A percentile compares a stretch with the other conserved stretches of the same genome.
Evolutionary conservation across 2,113 vertebrate genomes (phyloP).

Genomic region (Sylvietta virens): DNA sequence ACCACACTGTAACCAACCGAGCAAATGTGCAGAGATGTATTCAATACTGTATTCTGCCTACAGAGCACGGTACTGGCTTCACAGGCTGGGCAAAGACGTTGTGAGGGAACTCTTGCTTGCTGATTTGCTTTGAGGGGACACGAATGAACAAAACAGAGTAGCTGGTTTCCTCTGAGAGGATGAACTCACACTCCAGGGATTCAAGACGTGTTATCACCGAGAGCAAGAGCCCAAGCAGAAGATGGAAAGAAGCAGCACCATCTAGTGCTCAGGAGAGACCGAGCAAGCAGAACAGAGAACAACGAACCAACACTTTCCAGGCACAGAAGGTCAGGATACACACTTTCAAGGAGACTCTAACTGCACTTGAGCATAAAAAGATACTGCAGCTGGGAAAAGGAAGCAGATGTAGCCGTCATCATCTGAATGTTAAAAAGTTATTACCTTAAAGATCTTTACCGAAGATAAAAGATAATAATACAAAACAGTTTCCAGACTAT

Average conservation of each 20-base stretch:
- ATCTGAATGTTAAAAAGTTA: not conserved
- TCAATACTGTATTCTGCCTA: not conserved
- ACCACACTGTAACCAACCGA: fast-evolving
- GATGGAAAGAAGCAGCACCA: conserved; percentile 24
- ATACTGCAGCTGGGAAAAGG: not conserved
- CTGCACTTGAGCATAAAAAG: not conserved
- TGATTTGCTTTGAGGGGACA: not conserved
- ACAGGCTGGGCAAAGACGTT: not conserved
- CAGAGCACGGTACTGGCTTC: not conserved
- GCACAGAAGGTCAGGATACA: not conserved
- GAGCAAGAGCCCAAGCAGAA: no score
- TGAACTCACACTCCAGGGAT: fast-evolving
- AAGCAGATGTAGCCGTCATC: not conserved
- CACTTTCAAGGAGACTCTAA: not conserved
- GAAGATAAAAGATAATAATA: not conserved
- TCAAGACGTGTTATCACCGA: fast-evolving
- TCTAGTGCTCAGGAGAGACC: not conserved
- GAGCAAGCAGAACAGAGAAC: not conserved
- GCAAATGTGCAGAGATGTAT: not conserved
- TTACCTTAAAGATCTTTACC: not conserved
- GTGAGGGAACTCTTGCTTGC: not conserved
- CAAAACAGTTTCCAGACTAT: not conserved
- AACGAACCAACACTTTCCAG: fast-evolving
- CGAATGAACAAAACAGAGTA: not conserved
- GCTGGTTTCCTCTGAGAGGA: not conserved